Evolutionary conservation across 2,888 invertebrate species (phyloP).

Genomic region (Heliconius erato): DNA sequence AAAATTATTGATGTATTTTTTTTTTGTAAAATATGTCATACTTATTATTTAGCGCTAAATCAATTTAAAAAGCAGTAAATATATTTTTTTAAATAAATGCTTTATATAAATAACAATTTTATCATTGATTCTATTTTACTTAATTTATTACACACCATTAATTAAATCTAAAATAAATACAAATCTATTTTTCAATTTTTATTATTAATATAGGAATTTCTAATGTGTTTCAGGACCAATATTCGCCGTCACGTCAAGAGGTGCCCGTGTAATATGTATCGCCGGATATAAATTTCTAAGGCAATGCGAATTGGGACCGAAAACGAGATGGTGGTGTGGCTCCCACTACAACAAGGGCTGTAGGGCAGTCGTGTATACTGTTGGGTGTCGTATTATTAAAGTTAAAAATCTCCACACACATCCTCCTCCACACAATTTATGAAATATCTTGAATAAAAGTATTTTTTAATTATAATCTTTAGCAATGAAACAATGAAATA

Average conservation of each 20-base stretch:
- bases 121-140: not conserved
- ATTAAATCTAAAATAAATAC: no score
- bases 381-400: conserved; percentile 52
- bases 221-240: conserved; percentile 48
- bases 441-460: not conserved
- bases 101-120: not conserved
- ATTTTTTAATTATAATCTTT: not conserved
- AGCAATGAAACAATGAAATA: not conserved
- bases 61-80: no score
- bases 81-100: not conserved
- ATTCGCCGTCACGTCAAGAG: conserved; percentile 55
- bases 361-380: conserved; percentile 57
- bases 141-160: not conserved
- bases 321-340: conserved; percentile 63
- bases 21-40: no score
- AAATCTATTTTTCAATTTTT: not conserved
- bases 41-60: no score
- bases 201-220: not conserved
- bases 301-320: conserved; percentile 56
- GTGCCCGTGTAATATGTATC: conserved; percentile 55
- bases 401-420: conserved; percentile 58
- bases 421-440: conserved; percentile 42
- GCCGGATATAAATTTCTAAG: conserved; percentile 58
- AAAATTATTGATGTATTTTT: no score
- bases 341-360: conserved; percentile 60